Evolutionary conservation across 2,113 vertebrate species (phyloP).

Genomic region (Notothenia coriiceps): DNA sequence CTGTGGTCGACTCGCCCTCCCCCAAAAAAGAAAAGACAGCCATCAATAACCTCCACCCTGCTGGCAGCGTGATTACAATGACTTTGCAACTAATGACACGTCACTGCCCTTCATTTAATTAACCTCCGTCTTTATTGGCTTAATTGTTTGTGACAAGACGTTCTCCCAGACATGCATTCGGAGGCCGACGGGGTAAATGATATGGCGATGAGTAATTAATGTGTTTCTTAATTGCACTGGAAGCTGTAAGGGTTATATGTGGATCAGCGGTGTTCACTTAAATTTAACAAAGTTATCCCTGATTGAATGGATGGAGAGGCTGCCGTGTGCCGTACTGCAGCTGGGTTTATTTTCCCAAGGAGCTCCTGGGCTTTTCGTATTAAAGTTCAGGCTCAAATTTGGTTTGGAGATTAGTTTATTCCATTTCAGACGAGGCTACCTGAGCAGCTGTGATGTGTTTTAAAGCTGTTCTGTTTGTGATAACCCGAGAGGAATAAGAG

Average conservation of each 20-base stretch:
- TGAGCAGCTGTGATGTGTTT: constrained; percentile 29
- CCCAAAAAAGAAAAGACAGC: constrained; percentile 33
- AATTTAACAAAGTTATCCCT: constrained; percentile 27
- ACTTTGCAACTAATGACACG: constrained; percentile 75
- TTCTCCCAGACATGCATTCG: constrained; percentile 51
- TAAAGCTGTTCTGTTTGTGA: constrained; percentile 58
- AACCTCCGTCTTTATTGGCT: constrained; percentile 77
- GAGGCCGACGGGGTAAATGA: constrained; percentile 71
- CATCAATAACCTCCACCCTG: constrained; percentile 67
- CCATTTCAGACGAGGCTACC: background rate
- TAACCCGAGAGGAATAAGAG: constrained; percentile 43
- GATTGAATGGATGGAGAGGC: constrained; percentile 4
- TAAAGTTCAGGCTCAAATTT: too few relatives aligned
- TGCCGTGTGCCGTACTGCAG: background rate
- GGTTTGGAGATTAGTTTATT: too few relatives aligned
- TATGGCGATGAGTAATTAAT: constrained; percentile 79
- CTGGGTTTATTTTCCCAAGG: background rate
- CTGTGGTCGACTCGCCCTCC: constrained; percentile 15
- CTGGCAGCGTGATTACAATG: constrained; percentile 61
- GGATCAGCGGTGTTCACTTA: constrained; percentile 31
- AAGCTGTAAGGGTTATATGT: constrained; percentile 58
- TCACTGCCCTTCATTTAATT: constrained; percentile 80
- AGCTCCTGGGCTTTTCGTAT: background rate
- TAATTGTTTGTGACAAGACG: constrained; percentile 85
- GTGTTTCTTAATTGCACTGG: constrained; percentile 79